Base-by-base conservation (phyloP, 2,113 vertebrate genomes). In the Hemiprocne comata region DNA sequence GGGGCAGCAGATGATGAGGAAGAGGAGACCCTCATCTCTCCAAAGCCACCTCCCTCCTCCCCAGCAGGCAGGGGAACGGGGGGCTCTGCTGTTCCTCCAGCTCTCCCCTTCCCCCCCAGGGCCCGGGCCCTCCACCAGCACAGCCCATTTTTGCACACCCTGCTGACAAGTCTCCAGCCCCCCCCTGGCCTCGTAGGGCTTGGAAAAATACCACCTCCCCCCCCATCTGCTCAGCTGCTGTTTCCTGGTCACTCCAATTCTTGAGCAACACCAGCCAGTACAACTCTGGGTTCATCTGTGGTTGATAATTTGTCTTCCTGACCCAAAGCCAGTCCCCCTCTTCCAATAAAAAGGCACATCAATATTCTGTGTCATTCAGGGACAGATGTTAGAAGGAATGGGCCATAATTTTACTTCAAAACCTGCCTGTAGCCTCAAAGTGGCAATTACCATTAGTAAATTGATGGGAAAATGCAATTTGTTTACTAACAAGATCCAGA, bases 401-500 rank as follows among this genome's bases (percentile, higher is more conserved):
- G 95, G 85, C 83, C 90, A 3, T n/a, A 82, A 90, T 92, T 93
- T 50, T 25, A 81, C 54, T 66, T 86, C 93, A 77, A 96, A 95
- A 91, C 95, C 94, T 90, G 91, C 75, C 78, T 89, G 90, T 8
- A 92, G 92, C 21, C 90, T 89, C 90, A 4, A 58, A 95, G 94
- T 74, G 65, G 71, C 83, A 97, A 95, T 94, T 95, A 95, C 76
- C 95, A 92, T 93, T 66, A 95, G 94, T 10, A 94, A 97, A 95
- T 89, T 92, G 95, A 93, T 94, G 90, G 90, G 73, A 21, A 92
- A 94, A 93, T 12, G 80, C 23, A 4, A 54, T 85, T 91, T 97
- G 93, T 95, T 97, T 95, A 86, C 97, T 87, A 93, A 96, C 94
- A 94, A 71, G 80, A 87, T 40, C 60, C 90, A 96, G 95, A 83